These are phyloP conservation scores for Hippocampus comes DNA, from an alignment of 2,113 vertebrate genomes.

Conservation along the genomic window DNA sequence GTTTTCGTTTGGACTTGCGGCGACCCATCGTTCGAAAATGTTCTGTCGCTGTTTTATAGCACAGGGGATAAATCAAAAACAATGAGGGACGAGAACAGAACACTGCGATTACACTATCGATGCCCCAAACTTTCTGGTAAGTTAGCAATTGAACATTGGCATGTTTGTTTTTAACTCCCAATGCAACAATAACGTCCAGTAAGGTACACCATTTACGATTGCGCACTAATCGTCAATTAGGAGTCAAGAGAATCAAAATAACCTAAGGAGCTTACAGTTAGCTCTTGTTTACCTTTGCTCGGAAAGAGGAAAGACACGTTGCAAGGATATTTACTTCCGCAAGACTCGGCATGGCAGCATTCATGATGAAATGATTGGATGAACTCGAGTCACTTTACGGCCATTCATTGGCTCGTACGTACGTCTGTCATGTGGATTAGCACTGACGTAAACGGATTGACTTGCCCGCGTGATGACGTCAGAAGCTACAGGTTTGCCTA, in stretches of 20 bases:
- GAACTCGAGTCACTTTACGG: rapidly evolving
- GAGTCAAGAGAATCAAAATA: neutral
- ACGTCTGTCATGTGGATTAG: constrained; percentile 13
- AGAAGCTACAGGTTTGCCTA: constrained; percentile 13
- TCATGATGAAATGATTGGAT: constrained; percentile 38
- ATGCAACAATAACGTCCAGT: neutral
- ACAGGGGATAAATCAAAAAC: neutral
- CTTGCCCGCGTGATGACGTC: constrained; percentile 50
- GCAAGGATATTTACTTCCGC: neutral
- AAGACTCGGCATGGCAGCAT: constrained; percentile 1
- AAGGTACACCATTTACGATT: neutral
- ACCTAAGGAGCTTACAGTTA: neutral
- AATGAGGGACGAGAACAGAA: neutral
- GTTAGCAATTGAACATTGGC: constrained; percentile 54
- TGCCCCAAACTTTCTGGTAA: neutral
- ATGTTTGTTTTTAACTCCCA: constrained; percentile 31
- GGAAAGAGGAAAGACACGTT: constrained; percentile 34
- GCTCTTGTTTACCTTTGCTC: constrained; percentile 43
- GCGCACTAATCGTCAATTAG: neutral
- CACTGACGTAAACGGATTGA: neutral
- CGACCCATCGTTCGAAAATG: constrained; percentile 76
- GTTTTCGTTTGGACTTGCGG: constrained; percentile 89
- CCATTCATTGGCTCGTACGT: constrained; percentile 33
- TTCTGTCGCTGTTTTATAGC: neutral
- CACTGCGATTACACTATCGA: neutral